Percentiles rank a stretch among this genome's conserved stretches.
These are phyloP conservation scores for Recurvirostra avosetta DNA, from an alignment of 2,113 vertebrate species.

Conservation along the genomic window DNA sequence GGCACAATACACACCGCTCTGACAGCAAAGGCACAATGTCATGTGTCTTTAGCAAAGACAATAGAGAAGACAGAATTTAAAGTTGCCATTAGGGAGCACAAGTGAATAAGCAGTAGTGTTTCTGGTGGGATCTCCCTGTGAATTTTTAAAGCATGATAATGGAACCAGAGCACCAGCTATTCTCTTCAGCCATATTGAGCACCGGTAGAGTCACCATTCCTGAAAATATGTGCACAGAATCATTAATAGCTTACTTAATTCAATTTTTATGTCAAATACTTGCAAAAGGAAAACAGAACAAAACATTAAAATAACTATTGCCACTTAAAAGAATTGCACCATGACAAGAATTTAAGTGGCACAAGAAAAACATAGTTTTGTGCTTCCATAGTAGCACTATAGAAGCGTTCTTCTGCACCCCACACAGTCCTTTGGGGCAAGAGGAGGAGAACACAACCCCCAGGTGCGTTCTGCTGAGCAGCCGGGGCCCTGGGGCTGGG, in stretches of 20 bases:
- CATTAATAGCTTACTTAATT: background rate
- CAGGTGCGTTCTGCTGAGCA: background rate
- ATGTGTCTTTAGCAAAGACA: conserved; percentile 24
- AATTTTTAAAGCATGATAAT: background rate
- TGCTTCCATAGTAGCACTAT: accelerated
- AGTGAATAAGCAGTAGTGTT: conserved; percentile 35
- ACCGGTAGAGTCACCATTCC: background rate
- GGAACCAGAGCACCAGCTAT: background rate
- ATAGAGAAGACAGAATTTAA: conserved; percentile 29
- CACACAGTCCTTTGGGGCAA: background rate
- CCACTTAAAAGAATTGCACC: background rate
- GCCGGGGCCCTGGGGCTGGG: background rate
- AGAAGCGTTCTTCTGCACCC: background rate
- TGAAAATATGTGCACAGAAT: background rate
- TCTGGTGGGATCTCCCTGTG: background rate
- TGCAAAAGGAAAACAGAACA: background rate
- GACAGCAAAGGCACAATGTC: background rate
- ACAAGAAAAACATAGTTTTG: background rate
- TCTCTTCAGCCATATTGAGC: background rate
- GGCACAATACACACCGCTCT: background rate
- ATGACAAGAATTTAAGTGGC: background rate
- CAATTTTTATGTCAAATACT: background rate
- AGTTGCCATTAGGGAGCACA: conserved; percentile 54
- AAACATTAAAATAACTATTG: background rate
- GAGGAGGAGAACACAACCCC: background rate